Conservation (phyloP, 37 sponge, comb jelly and placozoan genomes). For the Beroe ovata region DNA sequence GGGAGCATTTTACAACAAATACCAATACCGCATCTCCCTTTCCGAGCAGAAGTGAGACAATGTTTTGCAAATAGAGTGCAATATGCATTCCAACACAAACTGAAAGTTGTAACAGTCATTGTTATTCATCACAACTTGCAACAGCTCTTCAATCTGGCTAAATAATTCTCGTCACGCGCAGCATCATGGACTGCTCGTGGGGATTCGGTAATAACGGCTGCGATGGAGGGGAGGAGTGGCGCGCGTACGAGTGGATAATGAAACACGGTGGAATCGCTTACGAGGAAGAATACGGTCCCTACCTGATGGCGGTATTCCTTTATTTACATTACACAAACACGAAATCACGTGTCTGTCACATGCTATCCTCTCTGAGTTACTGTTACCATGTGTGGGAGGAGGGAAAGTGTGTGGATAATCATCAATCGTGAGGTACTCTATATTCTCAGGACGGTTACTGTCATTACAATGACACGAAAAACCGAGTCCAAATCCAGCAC, state of each 20-base stretch:
- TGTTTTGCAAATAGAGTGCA: too few relatives aligned
- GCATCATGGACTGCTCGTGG: constrained; percentile 95
- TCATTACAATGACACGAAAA: neutral
- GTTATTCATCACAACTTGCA: too few relatives aligned
- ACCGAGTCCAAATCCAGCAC: neutral
- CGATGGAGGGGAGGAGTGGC: constrained; percentile 96
- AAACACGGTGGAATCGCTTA: constrained; percentile 82
- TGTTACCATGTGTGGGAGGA: too few relatives aligned
- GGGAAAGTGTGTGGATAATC: too few relatives aligned
- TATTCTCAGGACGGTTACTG: constrained; percentile 7
- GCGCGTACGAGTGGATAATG: constrained; percentile 92
- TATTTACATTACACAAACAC: too few relatives aligned
- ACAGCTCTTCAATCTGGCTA: too few relatives aligned
- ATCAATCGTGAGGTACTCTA: too few relatives aligned
- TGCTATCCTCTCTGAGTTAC: too few relatives aligned
- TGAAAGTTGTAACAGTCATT: too few relatives aligned
- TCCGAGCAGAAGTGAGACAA: constrained; percentile 62
- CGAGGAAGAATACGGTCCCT: constrained; percentile 79
- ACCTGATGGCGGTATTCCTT: constrained; percentile 87
- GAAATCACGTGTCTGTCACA: too few relatives aligned
- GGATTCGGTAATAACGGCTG: constrained; percentile 95
- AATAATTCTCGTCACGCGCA: constrained; percentile 67
- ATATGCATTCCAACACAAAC: too few relatives aligned
- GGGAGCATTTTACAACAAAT: constrained; percentile 83
- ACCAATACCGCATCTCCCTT: constrained; percentile 41